Base-by-base conservation (phyloP, 2,888 invertebrate species). In the Linnaemya tessellans region DNA sequence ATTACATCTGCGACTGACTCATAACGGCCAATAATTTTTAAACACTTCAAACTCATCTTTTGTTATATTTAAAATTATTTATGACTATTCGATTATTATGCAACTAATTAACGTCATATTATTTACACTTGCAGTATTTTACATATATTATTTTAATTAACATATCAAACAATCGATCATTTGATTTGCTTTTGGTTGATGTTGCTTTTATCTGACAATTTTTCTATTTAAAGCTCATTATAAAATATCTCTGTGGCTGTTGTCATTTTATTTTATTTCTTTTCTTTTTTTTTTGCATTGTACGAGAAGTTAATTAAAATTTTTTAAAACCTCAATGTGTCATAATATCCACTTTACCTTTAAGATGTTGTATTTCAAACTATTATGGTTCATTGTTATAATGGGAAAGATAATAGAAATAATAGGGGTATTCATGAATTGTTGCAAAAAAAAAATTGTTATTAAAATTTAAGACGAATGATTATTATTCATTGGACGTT, bases 271-370 rank as follows among this genome's bases (percentile, higher is more conserved):
- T 30, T 30, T 30, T 3, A 3, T 30, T 35, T 49, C 46, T 68
- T 9, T 60, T 9, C 41, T 60, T 68, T 9, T 60, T 9, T 56
- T 8, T 65, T 11, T 80, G 51, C 25, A 67, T 67, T 80, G 58
- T 11, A 15, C 56, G 11, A 18, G 51, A 18, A 51, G 18, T 18
- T 54, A 46, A 35, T 54, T 81, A 77, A 64, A 70, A 70, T 54
- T 75, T 58, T 77, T 70, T 25, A 18, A 62, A 70, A 75, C 43
- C 62, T 43, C 60, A 77, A 77, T 82, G 81, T 77, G 81, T 70
- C 81, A 82, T 77, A 82, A 77, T 41, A 54, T 54, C 38, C 62
- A 56, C 35, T 73, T 22, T 70, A 25, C 4, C 49, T 25, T 54
- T 58, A 75, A 68, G 13, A 22, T 49, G 56, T 49, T 38, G 56